These are phyloP conservation scores for Nothoprocta perdicaria DNA, from an alignment of 2,113 vertebrate species.

Conservation along the genomic window DNA sequence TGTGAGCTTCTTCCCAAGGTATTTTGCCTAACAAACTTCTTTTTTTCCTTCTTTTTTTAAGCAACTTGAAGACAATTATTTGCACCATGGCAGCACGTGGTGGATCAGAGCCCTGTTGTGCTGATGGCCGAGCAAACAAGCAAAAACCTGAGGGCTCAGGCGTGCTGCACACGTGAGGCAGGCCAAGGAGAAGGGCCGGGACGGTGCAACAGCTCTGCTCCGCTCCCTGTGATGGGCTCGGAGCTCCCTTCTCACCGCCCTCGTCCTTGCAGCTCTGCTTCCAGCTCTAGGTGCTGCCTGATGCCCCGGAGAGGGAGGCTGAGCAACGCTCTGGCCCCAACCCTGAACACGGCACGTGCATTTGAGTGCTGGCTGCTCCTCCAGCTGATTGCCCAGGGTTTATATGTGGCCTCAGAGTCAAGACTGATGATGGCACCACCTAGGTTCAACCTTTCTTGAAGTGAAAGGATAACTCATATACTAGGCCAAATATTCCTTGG, in stretches of 20 bases:
- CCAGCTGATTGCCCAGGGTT: no score
- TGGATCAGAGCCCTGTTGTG: not conserved
- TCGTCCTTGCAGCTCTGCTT: not conserved
- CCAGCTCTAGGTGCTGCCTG: rapidly evolving
- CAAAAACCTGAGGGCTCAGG: not conserved
- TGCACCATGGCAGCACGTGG: not conserved
- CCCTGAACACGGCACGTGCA: not conserved
- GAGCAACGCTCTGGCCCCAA: rapidly evolving
- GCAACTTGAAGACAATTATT: not conserved
- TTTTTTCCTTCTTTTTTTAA: not conserved
- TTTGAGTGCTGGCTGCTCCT: not conserved
- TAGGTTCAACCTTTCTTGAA: not conserved
- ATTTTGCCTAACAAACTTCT: not conserved
- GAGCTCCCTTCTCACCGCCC: not conserved
- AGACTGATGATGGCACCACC: rapidly evolving
- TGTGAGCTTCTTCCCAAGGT: not conserved
- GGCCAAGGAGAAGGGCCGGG: rapidly evolving
- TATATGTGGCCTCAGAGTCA: rapidly evolving
- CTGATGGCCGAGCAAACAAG: not conserved
- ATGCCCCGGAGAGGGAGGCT: rapidly evolving
- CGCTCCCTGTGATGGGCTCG: rapidly evolving
- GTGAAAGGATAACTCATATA: not conserved
- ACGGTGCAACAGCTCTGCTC: not conserved
- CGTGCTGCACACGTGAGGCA: not conserved
- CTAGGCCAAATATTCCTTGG: not conserved